These are phyloP conservation scores for Valencia hispanica DNA, from an alignment of 2,797 vertebrate genomes.

Conservation along the genomic window DNA sequence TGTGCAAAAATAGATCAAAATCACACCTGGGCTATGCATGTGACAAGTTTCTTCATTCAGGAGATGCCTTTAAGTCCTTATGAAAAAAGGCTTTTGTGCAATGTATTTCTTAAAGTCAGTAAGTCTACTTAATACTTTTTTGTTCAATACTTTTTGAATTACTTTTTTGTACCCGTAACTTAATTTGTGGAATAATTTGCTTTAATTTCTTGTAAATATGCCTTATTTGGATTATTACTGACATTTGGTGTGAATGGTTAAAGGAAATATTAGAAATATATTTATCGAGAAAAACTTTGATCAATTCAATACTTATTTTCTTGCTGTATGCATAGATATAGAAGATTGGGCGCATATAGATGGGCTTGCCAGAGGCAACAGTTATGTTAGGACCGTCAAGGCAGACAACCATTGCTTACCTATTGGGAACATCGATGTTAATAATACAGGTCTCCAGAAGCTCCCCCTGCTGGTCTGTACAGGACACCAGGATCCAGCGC, in stretches of 20 bases:
- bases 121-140: not conserved
- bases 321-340: not conserved
- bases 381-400: not conserved
- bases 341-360: not conserved
- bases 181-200: not conserved
- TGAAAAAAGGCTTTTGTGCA: not conserved
- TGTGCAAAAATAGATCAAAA: not conserved
- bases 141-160: too few species aligned
- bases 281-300: not conserved
- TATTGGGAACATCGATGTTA: slow-evolving; percentile 95
- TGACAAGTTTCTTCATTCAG: not conserved
- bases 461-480: slow-evolving; percentile 96
- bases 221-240: not conserved
- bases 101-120: not conserved
- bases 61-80: not conserved
- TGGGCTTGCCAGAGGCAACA: not conserved
- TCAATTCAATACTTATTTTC: not conserved
- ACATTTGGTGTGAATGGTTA: not conserved
- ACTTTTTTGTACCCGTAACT: not conserved
- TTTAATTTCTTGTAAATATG: not conserved
- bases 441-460: slow-evolving; percentile 93
- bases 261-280: not conserved
- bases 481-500: slow-evolving; percentile 97
- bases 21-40: not conserved
- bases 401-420: slow-evolving; percentile 73